Evolutionary conservation across 2,797 vertebrate genomes (phyloP).

Genomic region (Dallia pectoralis): DNA sequence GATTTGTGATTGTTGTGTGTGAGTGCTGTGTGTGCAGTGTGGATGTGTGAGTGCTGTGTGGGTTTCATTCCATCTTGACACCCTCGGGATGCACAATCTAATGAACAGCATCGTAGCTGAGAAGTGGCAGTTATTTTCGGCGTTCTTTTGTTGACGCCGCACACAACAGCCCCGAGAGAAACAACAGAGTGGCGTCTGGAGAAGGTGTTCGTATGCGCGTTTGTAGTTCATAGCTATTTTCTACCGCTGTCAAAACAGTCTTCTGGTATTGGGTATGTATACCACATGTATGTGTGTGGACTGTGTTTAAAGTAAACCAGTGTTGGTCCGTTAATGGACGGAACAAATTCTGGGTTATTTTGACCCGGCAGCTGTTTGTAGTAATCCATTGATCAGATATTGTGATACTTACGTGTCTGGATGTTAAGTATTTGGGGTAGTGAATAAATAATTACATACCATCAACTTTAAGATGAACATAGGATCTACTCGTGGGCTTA

Average conservation of each 20-base stretch:
- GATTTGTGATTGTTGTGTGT: not conserved
- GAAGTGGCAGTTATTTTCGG: slow-evolving; percentile 30
- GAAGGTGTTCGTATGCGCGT: not conserved
- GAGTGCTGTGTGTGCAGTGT: slow-evolving; percentile 28
- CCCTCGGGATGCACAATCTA: slow-evolving; percentile 56
- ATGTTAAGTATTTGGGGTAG: too few species aligned
- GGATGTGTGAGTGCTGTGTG: slow-evolving; percentile 40
- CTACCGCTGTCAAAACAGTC: not conserved
- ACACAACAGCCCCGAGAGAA: not conserved
- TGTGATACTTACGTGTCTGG: too few species aligned
- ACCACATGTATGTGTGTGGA: not conserved
- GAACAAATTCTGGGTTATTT: too few species aligned
- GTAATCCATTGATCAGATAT: too few species aligned
- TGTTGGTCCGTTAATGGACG: too few species aligned
- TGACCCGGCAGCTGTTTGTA: too few species aligned
- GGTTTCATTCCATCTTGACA: slow-evolving; percentile 42
- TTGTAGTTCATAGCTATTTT: not conserved
- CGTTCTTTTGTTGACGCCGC: not conserved
- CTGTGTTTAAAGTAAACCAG: too few species aligned
- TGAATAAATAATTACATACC: too few species aligned
- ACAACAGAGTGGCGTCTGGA: not conserved
- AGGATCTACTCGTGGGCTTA: too few species aligned
- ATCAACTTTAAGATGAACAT: too few species aligned
- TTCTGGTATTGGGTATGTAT: not conserved
- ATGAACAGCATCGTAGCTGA: slow-evolving; percentile 59